phyloP scores from a whole-genome alignment of 2,113 vertebrate species.

The Notarius lentiginosus region DNA sequence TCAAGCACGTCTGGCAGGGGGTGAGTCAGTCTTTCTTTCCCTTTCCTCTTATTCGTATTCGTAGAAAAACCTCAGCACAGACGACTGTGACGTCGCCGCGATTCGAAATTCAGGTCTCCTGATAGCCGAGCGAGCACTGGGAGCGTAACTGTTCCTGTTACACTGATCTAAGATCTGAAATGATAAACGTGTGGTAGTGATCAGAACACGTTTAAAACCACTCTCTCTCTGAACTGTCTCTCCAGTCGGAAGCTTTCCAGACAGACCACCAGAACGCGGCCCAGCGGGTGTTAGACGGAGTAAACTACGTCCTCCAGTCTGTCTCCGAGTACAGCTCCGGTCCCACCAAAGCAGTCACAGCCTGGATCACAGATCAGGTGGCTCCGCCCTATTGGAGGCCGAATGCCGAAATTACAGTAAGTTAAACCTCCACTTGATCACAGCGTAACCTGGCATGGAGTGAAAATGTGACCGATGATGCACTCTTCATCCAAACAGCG shows the following conservation, averaged over 20 bases:
- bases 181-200: too few species aligned
- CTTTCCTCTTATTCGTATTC: background rate
- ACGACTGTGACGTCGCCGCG: background rate
- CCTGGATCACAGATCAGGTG: slow-evolving; percentile 81
- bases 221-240: background rate
- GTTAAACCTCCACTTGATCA: slow-evolving; percentile 30
- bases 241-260: slow-evolving; percentile 72
- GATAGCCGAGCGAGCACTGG: background rate
- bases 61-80: background rate
- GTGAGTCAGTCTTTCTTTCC: slow-evolving; percentile 58
- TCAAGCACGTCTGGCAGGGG: slow-evolving; percentile 81
- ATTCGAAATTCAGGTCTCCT: background rate
- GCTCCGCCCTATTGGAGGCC: slow-evolving; percentile 80
- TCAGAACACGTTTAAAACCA: background rate
- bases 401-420: slow-evolving; percentile 76
- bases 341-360: slow-evolving; percentile 74
- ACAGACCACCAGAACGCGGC: slow-evolving; percentile 77
- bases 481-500: background rate
- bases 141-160: too few species aligned
- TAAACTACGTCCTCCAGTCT: slow-evolving; percentile 76
- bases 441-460: background rate
- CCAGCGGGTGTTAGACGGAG: slow-evolving; percentile 78
- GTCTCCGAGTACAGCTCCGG: slow-evolving; percentile 77
- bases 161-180: too few species aligned
- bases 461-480: background rate